Conservation (phyloP, 1,140 invertebrate species). For the Spodoptera litura region DNA sequence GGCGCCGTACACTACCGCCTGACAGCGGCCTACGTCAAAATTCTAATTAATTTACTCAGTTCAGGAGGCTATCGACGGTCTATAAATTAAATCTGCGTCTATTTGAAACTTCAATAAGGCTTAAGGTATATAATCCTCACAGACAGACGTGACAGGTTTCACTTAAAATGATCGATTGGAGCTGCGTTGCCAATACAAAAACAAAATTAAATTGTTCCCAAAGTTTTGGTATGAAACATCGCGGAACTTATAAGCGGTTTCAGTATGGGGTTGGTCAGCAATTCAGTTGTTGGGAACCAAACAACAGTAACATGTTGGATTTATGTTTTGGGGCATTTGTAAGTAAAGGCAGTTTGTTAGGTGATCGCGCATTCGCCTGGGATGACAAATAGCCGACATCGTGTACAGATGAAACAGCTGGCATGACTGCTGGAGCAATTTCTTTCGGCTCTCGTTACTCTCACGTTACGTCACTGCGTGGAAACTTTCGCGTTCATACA, state of each 20-base stretch:
- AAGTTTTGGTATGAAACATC: background rate
- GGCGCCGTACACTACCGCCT: slow-evolving; percentile 15
- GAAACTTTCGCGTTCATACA: background rate
- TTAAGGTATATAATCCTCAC: slow-evolving; percentile 22
- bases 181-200: background rate
- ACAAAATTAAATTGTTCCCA: slow-evolving; percentile 1
- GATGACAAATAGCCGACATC: slow-evolving; percentile 38
- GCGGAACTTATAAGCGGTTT: slow-evolving; percentile 15
- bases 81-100: slow-evolving; percentile 44
- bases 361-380: slow-evolving; percentile 21
- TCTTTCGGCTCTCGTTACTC: slow-evolving; percentile 9
- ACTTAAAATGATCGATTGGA: background rate
- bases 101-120: slow-evolving; percentile 32
- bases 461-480: background rate
- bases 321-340: slow-evolving; percentile 36
- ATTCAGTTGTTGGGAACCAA: slow-evolving; percentile 5
- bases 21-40: slow-evolving; percentile 45
- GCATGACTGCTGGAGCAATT: slow-evolving; percentile 4
- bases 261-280: background rate
- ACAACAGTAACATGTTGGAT: slow-evolving; percentile 39
- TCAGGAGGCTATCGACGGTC: slow-evolving; percentile 37
- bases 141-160: slow-evolving; percentile 6
- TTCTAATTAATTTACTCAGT: slow-evolving; percentile 45
- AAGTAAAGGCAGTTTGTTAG: slow-evolving; percentile 36
- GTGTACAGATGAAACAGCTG: slow-evolving; percentile 21